Evolutionary conservation across 1,140 invertebrate genomes (phyloP).

Genomic region (Sitobion miscanthi): DNA sequence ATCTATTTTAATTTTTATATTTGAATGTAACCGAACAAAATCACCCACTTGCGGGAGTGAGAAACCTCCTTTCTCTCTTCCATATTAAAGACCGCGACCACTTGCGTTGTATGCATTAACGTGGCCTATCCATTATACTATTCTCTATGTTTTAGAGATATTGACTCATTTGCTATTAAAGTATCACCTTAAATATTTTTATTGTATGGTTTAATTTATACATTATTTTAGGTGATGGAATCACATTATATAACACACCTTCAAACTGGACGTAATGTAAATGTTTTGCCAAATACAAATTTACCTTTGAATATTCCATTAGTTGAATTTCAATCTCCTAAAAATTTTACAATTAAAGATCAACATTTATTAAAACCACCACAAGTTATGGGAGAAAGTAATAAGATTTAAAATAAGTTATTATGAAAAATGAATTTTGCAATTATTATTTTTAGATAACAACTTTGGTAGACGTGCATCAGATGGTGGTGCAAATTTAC

Average conservation of each 20-base stretch:
- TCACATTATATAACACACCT: conserved; percentile 64
- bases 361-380: conserved; percentile 93
- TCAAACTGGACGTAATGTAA: conserved; percentile 64
- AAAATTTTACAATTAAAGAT: conserved; percentile 89
- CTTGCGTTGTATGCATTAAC: no score
- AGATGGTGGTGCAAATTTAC: conserved; percentile 93
- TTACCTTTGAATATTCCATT: conserved; percentile 78
- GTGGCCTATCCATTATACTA: no score
- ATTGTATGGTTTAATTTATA: conserved; percentile 13
- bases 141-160: no score
- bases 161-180: no score
- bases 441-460: conserved; percentile 65
- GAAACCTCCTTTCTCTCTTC: no score
- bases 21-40: no score
- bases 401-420: conserved; percentile 57
- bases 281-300: conserved; percentile 70
- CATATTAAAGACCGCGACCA: no score
- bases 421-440: neutral
- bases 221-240: conserved; percentile 63
- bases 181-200: neutral
- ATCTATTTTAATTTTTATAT: no score
- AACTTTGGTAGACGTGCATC: conserved; percentile 90
- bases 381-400: conserved; percentile 83
- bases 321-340: conserved; percentile 77
- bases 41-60: no score